Base-by-base conservation (phyloP, 2,797 vertebrate genomes). In the Pteronotus mesoamericanus region DNA sequence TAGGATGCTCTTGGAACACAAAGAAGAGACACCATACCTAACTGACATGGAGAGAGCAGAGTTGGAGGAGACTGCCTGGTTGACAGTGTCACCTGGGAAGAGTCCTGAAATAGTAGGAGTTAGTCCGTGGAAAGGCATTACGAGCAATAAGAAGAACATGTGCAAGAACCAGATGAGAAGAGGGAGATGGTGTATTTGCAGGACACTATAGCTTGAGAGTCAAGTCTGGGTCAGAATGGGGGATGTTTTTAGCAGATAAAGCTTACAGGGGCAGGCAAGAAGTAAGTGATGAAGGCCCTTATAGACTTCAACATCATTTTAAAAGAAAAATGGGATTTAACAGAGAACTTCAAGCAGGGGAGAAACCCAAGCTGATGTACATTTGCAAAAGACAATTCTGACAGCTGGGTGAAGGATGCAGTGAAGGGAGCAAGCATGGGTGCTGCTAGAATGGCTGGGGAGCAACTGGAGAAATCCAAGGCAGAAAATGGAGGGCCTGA, bases 171-270 rank as follows among this genome's bases (percentile, higher is more conserved):
- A 46, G 39, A 37, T 34, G 37, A 46, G 26, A 55, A 34, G 26
- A 82, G 21, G 15, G 12, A 80, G 24, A 42, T 1, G 0, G 22
- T 3, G 0, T 22, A 1, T 44, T 82, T 34, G 10, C 2, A 12
- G 8, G n/a, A 57, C 68, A 6, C 22, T 15, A 19, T 14, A 34
- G 44, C 34, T 61, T 42, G 39, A 83, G 3, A 44, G 12, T 57
- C 83, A 82, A 21, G 14, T 64, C 10, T 75, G 66, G 7, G 34
- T 42, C 16, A 74, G 21, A 93, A 71, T 48, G 2, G 10, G 15
- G 10, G 16, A 9, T 39, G 29, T 37, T 85, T 51, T 74, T 32
- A 91, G 77, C 69, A 78, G 37, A 59, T 53, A 34, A 89, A 22
- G n/a, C 44, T 12, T 74, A 37, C 6, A 26, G 39, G 72, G 18